Evolutionary conservation across 2,888 invertebrate species (phyloP), one percentile per base, ranked within the genome.

Genomic region (Petrolisthes manimaculis): DNA sequence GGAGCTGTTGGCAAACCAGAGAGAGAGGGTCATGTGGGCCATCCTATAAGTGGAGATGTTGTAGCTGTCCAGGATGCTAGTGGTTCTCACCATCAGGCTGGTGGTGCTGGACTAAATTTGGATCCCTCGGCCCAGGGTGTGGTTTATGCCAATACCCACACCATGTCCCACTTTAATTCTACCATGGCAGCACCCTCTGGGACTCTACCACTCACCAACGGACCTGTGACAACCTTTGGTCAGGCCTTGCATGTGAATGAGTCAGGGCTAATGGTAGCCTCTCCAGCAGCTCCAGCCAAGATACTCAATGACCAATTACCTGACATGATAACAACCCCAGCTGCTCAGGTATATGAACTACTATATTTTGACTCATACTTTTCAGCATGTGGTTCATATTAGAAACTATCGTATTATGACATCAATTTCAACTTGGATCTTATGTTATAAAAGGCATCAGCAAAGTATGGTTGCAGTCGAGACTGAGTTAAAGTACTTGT

Each of bases 131-230:
- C 86, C 55, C 89, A 86, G 54, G 84, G 89, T 78, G 87, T 89
- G 54, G 89, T 89, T 18, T 89, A 88, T 69, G 83, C 89, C 4
- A 89, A 89, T 71, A 92, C 89, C 37, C 87, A 89, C 79, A 92
- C 88, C 92, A 89, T 90, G 86, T 87, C 90, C 21, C 89, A 86
- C 74, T 88, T 89, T 92, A 91, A 91, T 91, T 90, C 83, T n/a
- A 89, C 89, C 69, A 89, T 91, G 86, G 89, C 90, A 77, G 86
- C 90, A 81, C 84, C 89, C 5, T 81, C 87, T 79, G 87, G 88
- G 71, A 83, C 91, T 61, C 89, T 90, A 14, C 89, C 89, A 78
- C 85, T 89, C 67, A 82, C 85, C 37, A 82, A 85, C 56, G 88
- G 84, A 51, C 84, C 89, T 53, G 88, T 86, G 21, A 88, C 86